Evolutionary conservation across 2,113 vertebrate species (phyloP), one percentile per base, ranked within the genome.

Genomic region (Aepyceros melampus): DNA sequence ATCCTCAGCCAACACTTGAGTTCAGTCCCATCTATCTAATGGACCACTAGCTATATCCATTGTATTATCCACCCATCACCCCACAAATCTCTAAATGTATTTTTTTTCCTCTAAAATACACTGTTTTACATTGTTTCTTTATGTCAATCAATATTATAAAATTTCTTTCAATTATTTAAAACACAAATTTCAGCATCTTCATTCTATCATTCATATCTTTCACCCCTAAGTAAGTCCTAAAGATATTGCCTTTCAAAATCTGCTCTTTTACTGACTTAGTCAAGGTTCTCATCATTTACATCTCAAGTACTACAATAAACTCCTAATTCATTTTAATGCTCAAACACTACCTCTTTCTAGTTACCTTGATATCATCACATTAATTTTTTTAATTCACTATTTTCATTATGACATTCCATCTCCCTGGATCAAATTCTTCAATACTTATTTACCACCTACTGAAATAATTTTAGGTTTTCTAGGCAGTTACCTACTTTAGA

Each of bases 351-450:
- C 85, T 90, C 7, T 94, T 94, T 85, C 56, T 29, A 91, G 56
- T 93, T 79, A 86, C 11, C 4, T 8, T 47, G 4, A 60, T 56
- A 83, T 27, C 15, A 91, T 53, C 40, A 74, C 10, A 45, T 64
- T 55, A 40, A 15, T 67, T 60, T 74, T 87, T 90, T 81, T 93
- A 67, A 86, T 95, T 86, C 33, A 84, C 2, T 33, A 45, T 25
- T 84, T 79, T 91, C 31, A 64, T 76, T 11, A 88, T 82, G 56
- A 78, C 14, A 89, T 62, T 64, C n/a, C 21, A 76, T 71, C 49
- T 62, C 3, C 36, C 25, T 89, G 16, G 29, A 81, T 97, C n/a
- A 97, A 96, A 89, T 81, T 36, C 29, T 92, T 94, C 51, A 92
- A 49, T 55, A 78, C 78, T 53, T 43, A 33, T 17, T 67, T 47